Evolutionary conservation across 2,797 vertebrate genomes (phyloP).

Genomic region (Setipinna tenuifilis): DNA sequence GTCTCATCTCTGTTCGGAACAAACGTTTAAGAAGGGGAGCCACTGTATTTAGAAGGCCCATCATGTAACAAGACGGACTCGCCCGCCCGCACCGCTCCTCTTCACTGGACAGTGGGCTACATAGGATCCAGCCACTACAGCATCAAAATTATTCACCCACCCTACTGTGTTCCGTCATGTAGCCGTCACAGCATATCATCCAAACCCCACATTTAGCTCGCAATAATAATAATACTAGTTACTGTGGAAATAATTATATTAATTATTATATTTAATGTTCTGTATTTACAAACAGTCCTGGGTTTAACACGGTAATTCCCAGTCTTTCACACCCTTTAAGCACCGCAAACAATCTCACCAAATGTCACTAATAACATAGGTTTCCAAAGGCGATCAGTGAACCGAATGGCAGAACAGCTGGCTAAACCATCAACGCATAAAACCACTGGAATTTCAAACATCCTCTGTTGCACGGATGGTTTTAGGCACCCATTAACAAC

Average conservation of each 20-base stretch:
- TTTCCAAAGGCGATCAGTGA: slow-evolving; percentile 10
- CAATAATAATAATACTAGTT: neutral
- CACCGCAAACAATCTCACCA: neutral
- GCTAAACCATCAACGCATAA: slow-evolving; percentile 8
- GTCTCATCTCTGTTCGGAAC: neutral
- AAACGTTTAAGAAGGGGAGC: neutral
- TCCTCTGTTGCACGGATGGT: neutral
- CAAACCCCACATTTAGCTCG: neutral
- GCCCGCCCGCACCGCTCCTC: neutral
- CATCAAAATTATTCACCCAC: neutral
- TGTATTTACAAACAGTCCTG: neutral
- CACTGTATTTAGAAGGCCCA: neutral
- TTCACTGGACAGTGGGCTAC: neutral
- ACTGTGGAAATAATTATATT: neutral
- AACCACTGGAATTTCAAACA: slow-evolving; percentile 17
- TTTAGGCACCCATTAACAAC: neutral
- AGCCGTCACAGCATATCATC: neutral
- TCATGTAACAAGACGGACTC: neutral
- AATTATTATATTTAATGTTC: neutral
- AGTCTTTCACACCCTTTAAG: neutral
- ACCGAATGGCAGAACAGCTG: slow-evolving; percentile 21
- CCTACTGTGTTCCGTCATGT: neutral
- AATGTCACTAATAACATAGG: neutral
- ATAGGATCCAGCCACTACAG: neutral
- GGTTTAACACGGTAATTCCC: neutral